These are phyloP conservation scores for Perdita meconis DNA, from an alignment of 2,888 invertebrate genomes.

Conservation along the genomic window DNA sequence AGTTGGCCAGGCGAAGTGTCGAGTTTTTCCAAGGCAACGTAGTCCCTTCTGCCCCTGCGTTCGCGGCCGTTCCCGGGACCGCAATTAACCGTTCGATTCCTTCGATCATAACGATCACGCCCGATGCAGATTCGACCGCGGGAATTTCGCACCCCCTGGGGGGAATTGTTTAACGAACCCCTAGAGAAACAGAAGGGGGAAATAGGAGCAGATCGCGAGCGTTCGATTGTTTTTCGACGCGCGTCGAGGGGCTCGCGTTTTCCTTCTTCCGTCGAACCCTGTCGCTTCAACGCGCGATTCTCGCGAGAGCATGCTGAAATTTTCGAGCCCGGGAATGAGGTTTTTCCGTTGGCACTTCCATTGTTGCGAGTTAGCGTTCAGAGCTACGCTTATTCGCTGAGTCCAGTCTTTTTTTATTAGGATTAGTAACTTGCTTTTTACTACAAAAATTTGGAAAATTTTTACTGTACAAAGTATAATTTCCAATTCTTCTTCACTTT, in stretches of 20 bases:
- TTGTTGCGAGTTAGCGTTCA: no score
- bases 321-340: background rate
- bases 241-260: background rate
- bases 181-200: background rate
- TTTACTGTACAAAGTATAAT: no score
- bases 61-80: constrained; percentile 30
- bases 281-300: background rate
- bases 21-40: constrained; percentile 65
- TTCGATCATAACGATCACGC: constrained; percentile 8
- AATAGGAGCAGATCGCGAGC: background rate
- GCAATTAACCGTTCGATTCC: constrained; percentile 46
- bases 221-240: constrained; percentile 2
- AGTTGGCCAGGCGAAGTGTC: constrained; percentile 71
- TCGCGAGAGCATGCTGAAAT: background rate
- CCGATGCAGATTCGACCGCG: background rate
- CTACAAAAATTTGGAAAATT: no score
- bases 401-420: no score
- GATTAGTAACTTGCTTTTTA: no score
- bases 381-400: no score
- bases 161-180: constrained; percentile 30
- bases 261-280: background rate
- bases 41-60: constrained; percentile 62
- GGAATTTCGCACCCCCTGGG: constrained; percentile 2
- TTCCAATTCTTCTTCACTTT: no score
- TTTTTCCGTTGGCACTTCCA: background rate